These are phyloP conservation scores for Drosophila neutralis DNA, from an alignment of 2,888 invertebrate species.

Conservation along the genomic window DNA sequence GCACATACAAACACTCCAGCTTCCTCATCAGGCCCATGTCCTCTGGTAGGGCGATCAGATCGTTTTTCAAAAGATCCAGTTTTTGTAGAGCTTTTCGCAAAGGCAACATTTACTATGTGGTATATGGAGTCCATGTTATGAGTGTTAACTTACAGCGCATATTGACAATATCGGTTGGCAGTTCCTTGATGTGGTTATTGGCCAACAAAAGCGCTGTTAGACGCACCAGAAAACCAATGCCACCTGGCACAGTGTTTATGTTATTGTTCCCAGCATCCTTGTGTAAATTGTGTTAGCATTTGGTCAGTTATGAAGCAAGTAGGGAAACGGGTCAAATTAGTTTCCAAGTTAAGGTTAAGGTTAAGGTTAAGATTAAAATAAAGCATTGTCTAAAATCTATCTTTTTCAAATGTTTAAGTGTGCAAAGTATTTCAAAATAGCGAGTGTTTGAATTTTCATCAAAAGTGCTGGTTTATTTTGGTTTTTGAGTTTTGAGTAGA, in stretches of 20 bases:
- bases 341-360: constrained; percentile 6
- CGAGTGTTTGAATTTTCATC: neutral
- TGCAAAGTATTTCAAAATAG: neutral
- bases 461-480: neutral
- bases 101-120: constrained; percentile 13
- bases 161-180: constrained; percentile 93
- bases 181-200: constrained; percentile 89
- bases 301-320: constrained; percentile 28
- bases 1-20: constrained; percentile 90
- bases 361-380: neutral
- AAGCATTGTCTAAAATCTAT: neutral
- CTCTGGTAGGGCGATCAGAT: constrained; percentile 88
- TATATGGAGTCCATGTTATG: neutral
- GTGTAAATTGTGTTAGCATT: constrained; percentile 43
- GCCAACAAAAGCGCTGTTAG: constrained; percentile 90
- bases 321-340: constrained; percentile 2
- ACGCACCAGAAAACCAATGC: constrained; percentile 93
- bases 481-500: neutral
- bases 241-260: constrained; percentile 89
- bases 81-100: constrained; percentile 86
- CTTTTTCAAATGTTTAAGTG: neutral
- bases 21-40: constrained; percentile 90
- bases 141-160: constrained; percentile 89
- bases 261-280: constrained; percentile 93
- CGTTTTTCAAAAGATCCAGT: constrained; percentile 91